Evolutionary conservation across 2,888 invertebrate species (phyloP), one percentile per base, ranked within the genome.

Genomic region (Sesamia inferens): DNA sequence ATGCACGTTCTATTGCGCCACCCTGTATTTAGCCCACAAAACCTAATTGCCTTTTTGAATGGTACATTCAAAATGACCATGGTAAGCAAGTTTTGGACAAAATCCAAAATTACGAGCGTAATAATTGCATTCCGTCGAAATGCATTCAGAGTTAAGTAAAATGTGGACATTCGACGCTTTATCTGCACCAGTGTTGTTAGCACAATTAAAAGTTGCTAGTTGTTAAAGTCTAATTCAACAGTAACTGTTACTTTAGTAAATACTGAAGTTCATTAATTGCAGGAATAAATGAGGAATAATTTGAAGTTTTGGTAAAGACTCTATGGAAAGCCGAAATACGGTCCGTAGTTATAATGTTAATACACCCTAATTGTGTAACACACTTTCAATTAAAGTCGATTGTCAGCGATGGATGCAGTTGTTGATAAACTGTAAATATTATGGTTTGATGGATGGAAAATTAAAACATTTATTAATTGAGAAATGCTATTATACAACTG

Each of bases 141-240:
- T 89, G 89, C 89, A 91, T 90, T 90, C 88, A 84, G 89, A 93
- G 90, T 92, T 90, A 91, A 91, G 88, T 90, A 88, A 91, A 92
- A 92, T 90, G 89, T 90, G 89, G 87, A 88, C 88, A 88, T 89
- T 87, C 88, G 85, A 83, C 78, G 85, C 85, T 90, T 88, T 87
- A 88, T 89, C 84, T 82, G 82, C 82, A 70, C 68, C 76, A 78
- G 81, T 74, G 79, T 74, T 80, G 78, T 70, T 69, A 64, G 72
- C 63, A 74, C 78, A 78, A 84, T 86, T 83, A 81, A 85, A 83
- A 86, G 76, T 79, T 82, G 67, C 65, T 10, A 75, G 44, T 71
- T 55, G 74, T 67, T 69, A 63, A 76, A 75, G 73, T 68, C 71
- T 78, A 68, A 83, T 81, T 76, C 76, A 76, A 68, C 22, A 66